A percentile compares a stretch with the other conserved stretches of the same genome.
These are phyloP conservation scores for Tachina lurida DNA, from an alignment of 2,888 invertebrate genomes.

Conservation along the genomic window DNA sequence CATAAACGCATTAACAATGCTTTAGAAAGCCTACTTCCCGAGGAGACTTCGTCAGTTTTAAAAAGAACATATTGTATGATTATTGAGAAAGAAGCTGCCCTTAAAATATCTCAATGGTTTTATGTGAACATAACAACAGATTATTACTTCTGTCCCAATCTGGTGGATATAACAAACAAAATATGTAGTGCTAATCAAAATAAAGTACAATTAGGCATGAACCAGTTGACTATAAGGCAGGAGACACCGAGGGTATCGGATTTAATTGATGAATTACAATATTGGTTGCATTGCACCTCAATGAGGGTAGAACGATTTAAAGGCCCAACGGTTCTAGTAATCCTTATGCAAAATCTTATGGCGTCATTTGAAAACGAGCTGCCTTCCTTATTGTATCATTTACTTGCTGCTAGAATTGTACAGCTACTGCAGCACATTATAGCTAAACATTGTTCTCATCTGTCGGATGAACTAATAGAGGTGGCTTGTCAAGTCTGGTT, in stretches of 20 bases:
- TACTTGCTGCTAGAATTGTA: conserved; percentile 76
- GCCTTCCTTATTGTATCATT: conserved; percentile 78
- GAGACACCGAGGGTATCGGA: conserved; percentile 75
- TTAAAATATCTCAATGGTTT: conserved; percentile 85
- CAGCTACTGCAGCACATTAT: conserved; percentile 80
- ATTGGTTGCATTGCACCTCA: conserved; percentile 78
- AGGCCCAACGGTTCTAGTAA: conserved; percentile 64
- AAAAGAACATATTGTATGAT: conserved; percentile 84
- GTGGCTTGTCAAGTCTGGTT: conserved; percentile 74
- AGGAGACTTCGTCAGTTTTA: conserved; percentile 84
- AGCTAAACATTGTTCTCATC: conserved; percentile 73
- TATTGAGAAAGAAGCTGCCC: conserved; percentile 83
- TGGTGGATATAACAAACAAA: conserved; percentile 76
- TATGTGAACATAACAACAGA: conserved; percentile 82
- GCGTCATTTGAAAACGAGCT: conserved; percentile 75
- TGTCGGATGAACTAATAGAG: conserved; percentile 74
- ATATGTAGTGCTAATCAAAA: conserved; percentile 75
- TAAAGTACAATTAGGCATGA: conserved; percentile 70
- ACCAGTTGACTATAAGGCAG: conserved; percentile 73
- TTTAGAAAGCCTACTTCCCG: conserved; percentile 84
- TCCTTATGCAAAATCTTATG: conserved; percentile 73
- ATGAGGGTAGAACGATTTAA: conserved; percentile 75
- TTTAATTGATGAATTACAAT: conserved; percentile 78
- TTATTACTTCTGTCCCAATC: conserved; percentile 76
- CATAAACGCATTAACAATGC: conserved; percentile 77